Evolutionary conservation across 2,888 invertebrate species (phyloP), one percentile per base, ranked within the genome.

Genomic region (Lithophane socia): DNA sequence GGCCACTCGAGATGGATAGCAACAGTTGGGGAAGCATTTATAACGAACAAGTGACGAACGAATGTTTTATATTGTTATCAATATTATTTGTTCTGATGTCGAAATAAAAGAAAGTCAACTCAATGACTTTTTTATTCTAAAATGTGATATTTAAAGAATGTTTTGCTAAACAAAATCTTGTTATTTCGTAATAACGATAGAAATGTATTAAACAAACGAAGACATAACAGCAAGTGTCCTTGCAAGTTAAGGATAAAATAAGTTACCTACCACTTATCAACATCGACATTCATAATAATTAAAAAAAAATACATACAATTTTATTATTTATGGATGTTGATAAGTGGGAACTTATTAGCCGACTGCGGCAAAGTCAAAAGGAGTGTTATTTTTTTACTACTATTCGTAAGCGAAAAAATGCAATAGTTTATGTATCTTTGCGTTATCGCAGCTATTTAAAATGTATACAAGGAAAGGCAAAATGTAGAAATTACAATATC

Each of bases 1-100:
- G 61, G 54, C 66, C 74, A 80, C 60, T 75, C 56, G 24, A 78
- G 73, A 81, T 81, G 70, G 82, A 82, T 79, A 64, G 68, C 49
- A 79, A 79, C 84, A 73, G 73, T 21, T 66, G 65, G 37, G 21
- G 54, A 69, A 76, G 21, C 70, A 71, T 68, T 67, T 54, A 58
- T 13, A 79, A 73, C 60, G 67, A 60, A 60, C 42, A 44, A 73
- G 29, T 61, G n/a, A 82, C n/a, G 37, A 73, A 73, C 58, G n/a
- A 73, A 60, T 47, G 49, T 73, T 9, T 52, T 37, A 24, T 18
- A 42, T 73, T 71, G 24, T 47, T 78, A 61, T 24, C 29, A 1
- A 37, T 44, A 29, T 24, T 47, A 21, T 21, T 61, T 37, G n/a
- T 71, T 44, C 12, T n/a, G 16, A 29, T 66, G 49, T 18, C n/a